phyloP scores from a whole-genome alignment of 2,113 vertebrate species.

The Delphinapterus leucas region DNA sequence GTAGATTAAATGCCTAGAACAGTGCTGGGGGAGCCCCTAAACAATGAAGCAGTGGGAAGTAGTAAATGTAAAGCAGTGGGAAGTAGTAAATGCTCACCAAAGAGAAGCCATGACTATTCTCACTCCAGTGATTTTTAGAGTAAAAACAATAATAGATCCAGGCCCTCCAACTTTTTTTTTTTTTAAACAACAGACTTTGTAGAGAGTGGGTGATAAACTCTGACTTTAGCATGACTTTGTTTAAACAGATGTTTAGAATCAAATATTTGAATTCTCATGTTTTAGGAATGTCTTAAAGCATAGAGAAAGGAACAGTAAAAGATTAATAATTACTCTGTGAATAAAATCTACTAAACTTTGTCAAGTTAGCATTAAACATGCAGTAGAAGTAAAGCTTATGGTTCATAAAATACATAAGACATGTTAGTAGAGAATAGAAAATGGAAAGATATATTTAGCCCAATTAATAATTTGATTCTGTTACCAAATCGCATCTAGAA shows the following conservation, averaged over 20 bases:
- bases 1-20: background rate
- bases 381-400: background rate
- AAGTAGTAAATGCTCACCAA: background rate
- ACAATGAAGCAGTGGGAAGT: background rate
- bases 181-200: background rate
- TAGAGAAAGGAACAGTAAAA: background rate
- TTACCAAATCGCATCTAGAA: constrained; percentile 31
- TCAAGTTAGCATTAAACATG: background rate
- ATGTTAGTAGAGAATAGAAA: constrained; percentile 13
- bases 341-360: constrained; percentile 10
- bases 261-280: constrained; percentile 36
- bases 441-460: constrained; percentile 20
- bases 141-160: constrained; percentile 20
- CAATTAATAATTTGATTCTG: background rate
- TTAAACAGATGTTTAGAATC: constrained; percentile 27
- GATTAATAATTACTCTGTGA: constrained; percentile 11
- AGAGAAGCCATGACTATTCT: background rate
- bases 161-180: background rate
- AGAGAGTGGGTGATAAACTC: background rate
- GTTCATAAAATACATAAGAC: background rate
- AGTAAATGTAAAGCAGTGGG: background rate
- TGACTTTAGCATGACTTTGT: background rate
- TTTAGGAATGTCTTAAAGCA: constrained; percentile 4
- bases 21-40: background rate
- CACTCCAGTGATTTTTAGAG: background rate